phyloP scores from a whole-genome alignment of 2,888 invertebrate species.

The Perizoma affinitatum region DNA sequence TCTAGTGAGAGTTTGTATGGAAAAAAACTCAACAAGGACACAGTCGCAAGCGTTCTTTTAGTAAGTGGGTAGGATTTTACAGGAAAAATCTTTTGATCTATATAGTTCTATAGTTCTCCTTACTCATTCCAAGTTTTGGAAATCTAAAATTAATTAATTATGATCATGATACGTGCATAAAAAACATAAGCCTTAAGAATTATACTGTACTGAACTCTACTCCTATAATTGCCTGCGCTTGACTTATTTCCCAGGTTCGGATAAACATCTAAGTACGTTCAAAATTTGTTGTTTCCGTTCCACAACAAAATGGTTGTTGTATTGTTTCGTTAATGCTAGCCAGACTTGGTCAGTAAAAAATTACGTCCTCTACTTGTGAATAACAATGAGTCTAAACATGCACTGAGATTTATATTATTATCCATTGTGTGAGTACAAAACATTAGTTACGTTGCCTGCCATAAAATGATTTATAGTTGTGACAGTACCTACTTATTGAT shows the following conservation, averaged over 20 bases:
- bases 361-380: slow-evolving; percentile 56
- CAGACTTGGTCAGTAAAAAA: slow-evolving; percentile 53
- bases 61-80: no score
- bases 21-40: no score
- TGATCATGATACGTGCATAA: no score
- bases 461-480: slow-evolving; percentile 30
- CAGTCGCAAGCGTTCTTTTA: no score
- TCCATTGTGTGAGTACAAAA: slow-evolving; percentile 37
- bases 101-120: no score
- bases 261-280: slow-evolving; percentile 41
- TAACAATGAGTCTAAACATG: slow-evolving; percentile 52
- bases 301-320: slow-evolving; percentile 47
- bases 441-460: slow-evolving; percentile 32
- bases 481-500: no score
- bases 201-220: slow-evolving; percentile 2
- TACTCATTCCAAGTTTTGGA: no score
- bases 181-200: not conserved
- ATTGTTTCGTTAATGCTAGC: slow-evolving; percentile 53
- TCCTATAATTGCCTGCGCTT: not conserved
- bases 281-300: slow-evolving; percentile 60
- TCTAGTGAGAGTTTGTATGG: no score
- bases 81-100: no score
- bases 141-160: no score
- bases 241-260: slow-evolving; percentile 20
- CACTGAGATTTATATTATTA: slow-evolving; percentile 38